phyloP scores from a whole-genome alignment of 2,888 invertebrate genomes.

The Argynnis bischoffii region DNA sequence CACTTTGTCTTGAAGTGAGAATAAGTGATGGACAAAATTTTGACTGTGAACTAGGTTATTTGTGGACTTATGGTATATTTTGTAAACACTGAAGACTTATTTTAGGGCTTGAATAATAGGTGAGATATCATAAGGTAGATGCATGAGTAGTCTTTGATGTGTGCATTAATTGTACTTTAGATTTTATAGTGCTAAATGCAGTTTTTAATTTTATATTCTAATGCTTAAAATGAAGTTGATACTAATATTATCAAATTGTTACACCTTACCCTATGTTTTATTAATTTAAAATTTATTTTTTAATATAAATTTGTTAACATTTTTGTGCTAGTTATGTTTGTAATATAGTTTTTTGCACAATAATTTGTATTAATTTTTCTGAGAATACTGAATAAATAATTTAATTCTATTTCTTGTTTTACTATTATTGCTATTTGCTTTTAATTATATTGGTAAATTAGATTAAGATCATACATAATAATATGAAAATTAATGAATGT shows the following conservation, averaged over 20 bases:
- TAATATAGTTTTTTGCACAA: no score
- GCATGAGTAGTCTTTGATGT: conserved; percentile 10
- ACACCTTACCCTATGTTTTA: background rate
- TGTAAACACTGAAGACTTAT: conserved; percentile 30
- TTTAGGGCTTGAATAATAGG: conserved; percentile 11
- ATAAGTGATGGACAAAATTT: conserved; percentile 16
- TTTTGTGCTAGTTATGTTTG: no score
- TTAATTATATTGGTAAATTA: no score
- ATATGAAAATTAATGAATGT: no score
- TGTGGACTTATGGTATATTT: conserved; percentile 15
- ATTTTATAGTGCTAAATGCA: background rate
- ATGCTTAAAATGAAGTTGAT: background rate
- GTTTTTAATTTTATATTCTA: background rate
- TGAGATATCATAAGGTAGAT: conserved; percentile 13
- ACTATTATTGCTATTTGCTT: no score
- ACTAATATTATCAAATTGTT: no score
- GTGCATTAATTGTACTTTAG: background rate
- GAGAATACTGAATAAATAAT: no score
- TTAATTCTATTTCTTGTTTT: no score
- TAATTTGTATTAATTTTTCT: no score
- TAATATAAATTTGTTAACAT: no score
- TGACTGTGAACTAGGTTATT: conserved; percentile 24
- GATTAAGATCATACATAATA: no score
- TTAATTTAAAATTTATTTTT: background rate
- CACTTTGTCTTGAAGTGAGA: conserved; percentile 4